These are phyloP conservation scores for Rhynchonycteris naso DNA, from an alignment of 2,797 vertebrate species.

Conservation along the genomic window DNA sequence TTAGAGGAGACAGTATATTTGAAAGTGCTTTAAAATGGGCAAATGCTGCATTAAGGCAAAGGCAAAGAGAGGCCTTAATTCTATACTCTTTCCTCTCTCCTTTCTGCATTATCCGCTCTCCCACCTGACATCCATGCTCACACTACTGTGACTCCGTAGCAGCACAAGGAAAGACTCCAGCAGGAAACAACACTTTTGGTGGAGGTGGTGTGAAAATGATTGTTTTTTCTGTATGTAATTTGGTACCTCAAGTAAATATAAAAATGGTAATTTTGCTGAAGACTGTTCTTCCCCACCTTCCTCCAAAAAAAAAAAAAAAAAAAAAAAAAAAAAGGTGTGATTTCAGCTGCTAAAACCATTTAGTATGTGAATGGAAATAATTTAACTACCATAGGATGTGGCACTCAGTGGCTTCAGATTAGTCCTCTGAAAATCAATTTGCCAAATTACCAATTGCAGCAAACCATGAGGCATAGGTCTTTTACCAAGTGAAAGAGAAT, in stretches of 20 bases:
- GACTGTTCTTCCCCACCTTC: background rate
- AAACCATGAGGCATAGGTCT: background rate
- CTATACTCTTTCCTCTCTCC: background rate
- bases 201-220: background rate
- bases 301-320: background rate
- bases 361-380: constrained; percentile 22
- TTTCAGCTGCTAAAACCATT: constrained; percentile 51
- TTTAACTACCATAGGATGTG: constrained; percentile 19
- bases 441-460: background rate
- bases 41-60: background rate
- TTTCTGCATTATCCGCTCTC: background rate
- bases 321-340: background rate
- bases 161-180: background rate
- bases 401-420: background rate
- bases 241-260: background rate
- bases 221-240: background rate
- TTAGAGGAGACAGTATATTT: background rate
- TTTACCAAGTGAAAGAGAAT: background rate
- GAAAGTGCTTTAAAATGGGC: constrained; percentile 30
- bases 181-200: background rate
- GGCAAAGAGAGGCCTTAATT: background rate
- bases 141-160: background rate
- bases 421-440: constrained; percentile 20
- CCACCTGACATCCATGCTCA: background rate
- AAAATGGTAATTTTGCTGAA: constrained; percentile 30